Evolutionary conservation across 2,797 vertebrate genomes (phyloP).

Genomic region (Balearica regulorum): DNA sequence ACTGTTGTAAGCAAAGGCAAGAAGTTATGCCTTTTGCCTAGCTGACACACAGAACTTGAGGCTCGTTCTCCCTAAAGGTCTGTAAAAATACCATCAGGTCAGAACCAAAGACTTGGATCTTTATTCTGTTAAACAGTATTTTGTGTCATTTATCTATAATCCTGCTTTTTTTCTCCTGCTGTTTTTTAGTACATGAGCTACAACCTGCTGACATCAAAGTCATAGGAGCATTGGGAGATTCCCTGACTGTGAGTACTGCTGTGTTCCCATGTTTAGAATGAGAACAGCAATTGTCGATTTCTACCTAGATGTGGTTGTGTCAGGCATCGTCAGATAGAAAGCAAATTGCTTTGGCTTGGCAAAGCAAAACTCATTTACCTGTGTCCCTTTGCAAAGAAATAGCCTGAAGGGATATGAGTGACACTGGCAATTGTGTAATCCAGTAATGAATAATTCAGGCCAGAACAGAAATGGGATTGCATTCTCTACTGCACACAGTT

Average conservation of each 20-base stretch:
- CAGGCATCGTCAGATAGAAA: not conserved
- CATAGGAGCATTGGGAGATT: slow-evolving; percentile 88
- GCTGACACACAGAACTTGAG: not conserved
- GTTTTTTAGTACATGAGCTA: slow-evolving; percentile 81
- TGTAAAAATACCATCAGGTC: not conserved
- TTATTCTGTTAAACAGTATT: not conserved
- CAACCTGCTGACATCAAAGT: slow-evolving; percentile 86
- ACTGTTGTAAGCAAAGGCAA: not conserved
- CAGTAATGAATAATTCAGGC: not conserved
- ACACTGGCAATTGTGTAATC: not conserved
- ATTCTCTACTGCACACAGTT: not conserved
- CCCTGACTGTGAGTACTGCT: slow-evolving; percentile 82
- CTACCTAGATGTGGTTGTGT: not conserved
- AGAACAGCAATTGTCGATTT: not conserved
- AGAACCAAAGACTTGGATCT: not conserved
- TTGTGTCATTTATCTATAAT: not conserved
- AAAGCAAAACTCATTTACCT: not conserved
- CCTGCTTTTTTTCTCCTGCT: not conserved
- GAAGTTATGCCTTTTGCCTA: not conserved
- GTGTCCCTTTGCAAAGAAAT: not conserved
- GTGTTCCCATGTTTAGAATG: not conserved
- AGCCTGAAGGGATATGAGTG: not conserved
- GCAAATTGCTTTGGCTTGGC: slow-evolving; percentile 1
- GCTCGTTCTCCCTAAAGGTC: not conserved
- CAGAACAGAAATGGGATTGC: not conserved